Percentiles rank a stretch among this genome's conserved stretches.
Conservation (phyloP, 1,140 invertebrate species). For the fruit fly (Drosophila melanogaster) region DNA sequence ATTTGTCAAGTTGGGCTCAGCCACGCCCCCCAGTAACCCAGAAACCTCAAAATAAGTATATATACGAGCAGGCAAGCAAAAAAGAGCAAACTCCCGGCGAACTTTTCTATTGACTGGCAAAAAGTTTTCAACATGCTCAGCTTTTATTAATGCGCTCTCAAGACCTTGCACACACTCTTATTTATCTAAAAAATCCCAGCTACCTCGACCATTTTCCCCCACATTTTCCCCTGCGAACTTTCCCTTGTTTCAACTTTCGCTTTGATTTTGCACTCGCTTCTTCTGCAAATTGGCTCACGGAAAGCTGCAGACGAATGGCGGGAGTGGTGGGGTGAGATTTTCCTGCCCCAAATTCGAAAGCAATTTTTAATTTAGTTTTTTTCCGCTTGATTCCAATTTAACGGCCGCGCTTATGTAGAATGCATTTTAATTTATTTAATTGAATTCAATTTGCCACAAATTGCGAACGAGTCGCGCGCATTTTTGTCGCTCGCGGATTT, state of each 20-base stretch:
- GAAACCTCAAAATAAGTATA: slow-evolving; percentile 38
- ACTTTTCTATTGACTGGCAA: slow-evolving; percentile 73
- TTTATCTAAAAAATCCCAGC: slow-evolving; percentile 53
- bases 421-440: slow-evolving; percentile 82
- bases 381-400: slow-evolving; percentile 39
- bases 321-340: not conserved
- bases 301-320: slow-evolving; percentile 43
- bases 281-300: slow-evolving; percentile 49
- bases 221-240: slow-evolving; percentile 14
- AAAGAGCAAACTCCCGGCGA: slow-evolving; percentile 25
- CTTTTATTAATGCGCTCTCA: slow-evolving; percentile 70
- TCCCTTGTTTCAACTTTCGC: slow-evolving; percentile 52
- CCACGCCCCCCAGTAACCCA: slow-evolving; percentile 28
- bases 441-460: slow-evolving; percentile 76
- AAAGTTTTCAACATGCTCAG: slow-evolving; percentile 62
- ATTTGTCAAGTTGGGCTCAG: slow-evolving; percentile 61
- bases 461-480: slow-evolving; percentile 48
- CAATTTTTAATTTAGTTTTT: slow-evolving; percentile 61
- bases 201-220: slow-evolving; percentile 1
- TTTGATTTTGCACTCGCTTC: slow-evolving; percentile 57
- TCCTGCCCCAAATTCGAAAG: slow-evolving; percentile 43
- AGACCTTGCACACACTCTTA: slow-evolving; percentile 44
- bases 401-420: slow-evolving; percentile 66
- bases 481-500: slow-evolving; percentile 55
- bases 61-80: not conserved